phyloP scores from a whole-genome alignment of 2,888 invertebrate genomes.

The Drosophila kanekoi region DNA sequence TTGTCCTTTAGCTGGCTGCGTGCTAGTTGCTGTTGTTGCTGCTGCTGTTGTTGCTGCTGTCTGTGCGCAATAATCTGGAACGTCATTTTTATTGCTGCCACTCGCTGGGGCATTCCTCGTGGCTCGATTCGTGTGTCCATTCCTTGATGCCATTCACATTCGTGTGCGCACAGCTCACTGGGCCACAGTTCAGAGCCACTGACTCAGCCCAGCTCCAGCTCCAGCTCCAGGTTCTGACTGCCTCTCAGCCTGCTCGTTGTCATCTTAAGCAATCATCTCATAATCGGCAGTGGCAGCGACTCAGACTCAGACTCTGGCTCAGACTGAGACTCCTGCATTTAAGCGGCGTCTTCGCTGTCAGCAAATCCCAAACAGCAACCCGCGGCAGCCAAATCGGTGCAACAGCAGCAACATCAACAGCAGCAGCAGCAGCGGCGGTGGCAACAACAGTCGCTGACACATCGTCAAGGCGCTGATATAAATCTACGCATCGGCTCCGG shows the following conservation, averaged over 20 bases:
- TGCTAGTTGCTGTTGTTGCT: conserved; percentile 24
- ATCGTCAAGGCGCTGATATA: conserved; percentile 67
- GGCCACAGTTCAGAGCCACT: conserved; percentile 41
- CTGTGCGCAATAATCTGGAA: conserved; percentile 76
- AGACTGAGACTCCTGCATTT: conserved; percentile 39
- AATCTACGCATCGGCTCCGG: conserved; percentile 61
- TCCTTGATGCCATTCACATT: conserved; percentile 43
- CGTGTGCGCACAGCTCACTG: conserved; percentile 34
- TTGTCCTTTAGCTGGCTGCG: conserved; percentile 28
- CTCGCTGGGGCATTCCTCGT: conserved; percentile 73
- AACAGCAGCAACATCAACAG: conserved; percentile 22
- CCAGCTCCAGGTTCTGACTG: conserved; percentile 7
- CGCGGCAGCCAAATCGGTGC: conserved; percentile 43
- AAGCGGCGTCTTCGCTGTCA: conserved; percentile 56
- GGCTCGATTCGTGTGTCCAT: conserved; percentile 33
- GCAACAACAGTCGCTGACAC: conserved; percentile 55
- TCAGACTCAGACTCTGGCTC: conserved; percentile 14
- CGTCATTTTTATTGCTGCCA: conserved; percentile 79
- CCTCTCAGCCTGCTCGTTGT: conserved; percentile 73
- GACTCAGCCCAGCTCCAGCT: conserved; percentile 25
- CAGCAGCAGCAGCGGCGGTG: conserved; percentile 32
- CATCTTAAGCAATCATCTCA: conserved; percentile 80
- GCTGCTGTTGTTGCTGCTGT: conserved; percentile 26
- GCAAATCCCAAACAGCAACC: conserved; percentile 42
- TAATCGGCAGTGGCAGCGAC: conserved; percentile 76